Percentiles rank a stretch among this genome's conserved stretches.
These are phyloP conservation scores for Triplophysa dalaica DNA, from an alignment of 2,113 vertebrate species.

Conservation along the genomic window DNA sequence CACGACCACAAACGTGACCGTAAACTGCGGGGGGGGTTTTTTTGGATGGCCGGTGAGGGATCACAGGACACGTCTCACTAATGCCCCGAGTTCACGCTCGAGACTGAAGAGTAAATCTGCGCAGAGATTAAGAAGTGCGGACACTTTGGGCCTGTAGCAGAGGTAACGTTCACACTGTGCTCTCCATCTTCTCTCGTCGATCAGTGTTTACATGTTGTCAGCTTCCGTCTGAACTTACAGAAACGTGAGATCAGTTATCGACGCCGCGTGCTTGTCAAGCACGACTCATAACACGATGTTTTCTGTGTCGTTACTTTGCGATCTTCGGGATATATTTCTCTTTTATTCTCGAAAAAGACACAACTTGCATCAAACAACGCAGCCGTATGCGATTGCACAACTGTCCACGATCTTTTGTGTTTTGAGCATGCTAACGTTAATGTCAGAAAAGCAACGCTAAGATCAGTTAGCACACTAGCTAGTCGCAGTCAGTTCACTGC, in stretches of 20 bases:
- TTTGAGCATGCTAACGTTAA: conserved; percentile 7
- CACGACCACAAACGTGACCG: conserved; percentile 39
- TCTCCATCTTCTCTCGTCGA: conserved; percentile 13
- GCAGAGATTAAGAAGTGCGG: conserved; percentile 68
- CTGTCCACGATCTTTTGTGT: conserved; percentile 4
- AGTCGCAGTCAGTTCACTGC: conserved; percentile 11
- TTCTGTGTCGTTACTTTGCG: not conserved
- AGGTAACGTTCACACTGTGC: conserved; percentile 58
- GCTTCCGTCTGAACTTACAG: not conserved
- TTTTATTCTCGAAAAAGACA: not conserved
- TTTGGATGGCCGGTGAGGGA: not conserved
- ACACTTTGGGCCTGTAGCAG: conserved; percentile 64
- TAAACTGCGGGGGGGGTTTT: not conserved
- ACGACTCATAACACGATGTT: not conserved
- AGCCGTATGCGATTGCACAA: conserved; percentile 1
- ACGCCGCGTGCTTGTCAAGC: not conserved
- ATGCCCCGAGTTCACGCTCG: conserved; percentile 55
- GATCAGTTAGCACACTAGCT: conserved; percentile 12
- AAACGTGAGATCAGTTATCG: too few relatives aligned
- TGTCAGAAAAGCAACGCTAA: conserved; percentile 25
- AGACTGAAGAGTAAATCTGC: conserved; percentile 61
- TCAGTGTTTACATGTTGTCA: conserved; percentile 36
- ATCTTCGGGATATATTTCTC: not conserved
- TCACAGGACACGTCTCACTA: conserved; percentile 30
- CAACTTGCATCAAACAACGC: not conserved